Evolutionary conservation across 2,797 vertebrate genomes (phyloP).

Genomic region (Buceros bicornis): DNA sequence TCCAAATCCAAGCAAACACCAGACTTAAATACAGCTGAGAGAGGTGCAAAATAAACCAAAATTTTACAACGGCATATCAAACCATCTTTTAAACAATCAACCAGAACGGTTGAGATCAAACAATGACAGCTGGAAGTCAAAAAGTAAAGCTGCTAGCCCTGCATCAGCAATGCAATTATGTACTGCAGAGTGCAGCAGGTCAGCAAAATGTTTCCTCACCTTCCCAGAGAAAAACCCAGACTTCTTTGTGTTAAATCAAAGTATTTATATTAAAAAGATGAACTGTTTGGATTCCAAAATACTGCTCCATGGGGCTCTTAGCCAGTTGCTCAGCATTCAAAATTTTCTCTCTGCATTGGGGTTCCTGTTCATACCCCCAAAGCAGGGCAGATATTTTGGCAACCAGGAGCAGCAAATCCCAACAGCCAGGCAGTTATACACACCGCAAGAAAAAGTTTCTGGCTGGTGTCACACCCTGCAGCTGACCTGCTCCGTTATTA

Average conservation of each 20-base stretch:
- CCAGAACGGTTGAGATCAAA: conserved; percentile 17
- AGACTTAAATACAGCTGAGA: conserved; percentile 55
- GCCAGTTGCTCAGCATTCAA: neutral
- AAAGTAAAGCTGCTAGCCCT: conserved; percentile 29
- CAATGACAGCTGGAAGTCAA: conserved; percentile 34
- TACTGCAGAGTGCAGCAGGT: neutral
- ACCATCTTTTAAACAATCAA: conserved; percentile 37
- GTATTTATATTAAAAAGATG: neutral
- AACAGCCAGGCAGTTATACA: neutral
- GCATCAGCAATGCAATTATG: neutral
- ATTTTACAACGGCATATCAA: conserved; percentile 38
- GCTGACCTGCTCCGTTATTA: neutral
- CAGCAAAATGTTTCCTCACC: neutral
- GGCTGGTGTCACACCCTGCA: neutral
- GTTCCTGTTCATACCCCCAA: neutral
- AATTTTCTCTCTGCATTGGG: neutral
- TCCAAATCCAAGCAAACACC: conserved; percentile 54
- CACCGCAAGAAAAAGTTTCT: neutral
- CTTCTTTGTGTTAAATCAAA: conserved; percentile 1
- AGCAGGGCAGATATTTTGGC: neutral
- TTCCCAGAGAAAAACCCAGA: neutral
- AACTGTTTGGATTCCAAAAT: neutral
- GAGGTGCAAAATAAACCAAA: conserved; percentile 42
- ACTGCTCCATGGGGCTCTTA: neutral
- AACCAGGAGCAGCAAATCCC: neutral